Conservation (phyloP, 2,113 vertebrate species). For the Cyrtonyx montezumae region DNA sequence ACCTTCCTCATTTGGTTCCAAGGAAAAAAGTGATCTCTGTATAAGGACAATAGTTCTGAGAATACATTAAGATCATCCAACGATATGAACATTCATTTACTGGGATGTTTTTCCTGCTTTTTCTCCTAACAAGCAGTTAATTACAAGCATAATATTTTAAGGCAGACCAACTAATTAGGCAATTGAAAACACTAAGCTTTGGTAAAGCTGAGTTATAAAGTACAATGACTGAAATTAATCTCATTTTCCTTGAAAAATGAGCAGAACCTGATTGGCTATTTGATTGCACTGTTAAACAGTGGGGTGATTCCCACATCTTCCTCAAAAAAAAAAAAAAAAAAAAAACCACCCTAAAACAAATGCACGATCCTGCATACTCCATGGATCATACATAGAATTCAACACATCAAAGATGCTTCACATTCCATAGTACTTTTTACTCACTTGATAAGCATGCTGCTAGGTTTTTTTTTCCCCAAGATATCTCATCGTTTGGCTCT, state of each 20-base stretch:
- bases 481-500: neutral
- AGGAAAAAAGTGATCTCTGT: neutral
- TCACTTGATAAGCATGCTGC: neutral
- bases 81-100: neutral
- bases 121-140: neutral
- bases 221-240: neutral
- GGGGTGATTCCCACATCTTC: neutral
- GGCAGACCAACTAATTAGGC: neutral
- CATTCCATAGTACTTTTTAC: neutral
- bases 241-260: neutral
- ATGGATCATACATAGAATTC: neutral
- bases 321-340: neutral
- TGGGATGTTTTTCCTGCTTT: neutral
- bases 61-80: neutral
- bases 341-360: too few relatives aligned
- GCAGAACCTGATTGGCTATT: neutral
- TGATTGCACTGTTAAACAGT: neutral
- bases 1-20: neutral
- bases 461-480: neutral
- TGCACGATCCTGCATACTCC: neutral
- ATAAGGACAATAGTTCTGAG: neutral
- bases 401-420: neutral
- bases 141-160: neutral
- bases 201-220: neutral
- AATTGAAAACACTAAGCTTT: neutral